These are phyloP conservation scores for Acanthurus tractus DNA, from an alignment of 2,797 vertebrate species.

Conservation along the genomic window DNA sequence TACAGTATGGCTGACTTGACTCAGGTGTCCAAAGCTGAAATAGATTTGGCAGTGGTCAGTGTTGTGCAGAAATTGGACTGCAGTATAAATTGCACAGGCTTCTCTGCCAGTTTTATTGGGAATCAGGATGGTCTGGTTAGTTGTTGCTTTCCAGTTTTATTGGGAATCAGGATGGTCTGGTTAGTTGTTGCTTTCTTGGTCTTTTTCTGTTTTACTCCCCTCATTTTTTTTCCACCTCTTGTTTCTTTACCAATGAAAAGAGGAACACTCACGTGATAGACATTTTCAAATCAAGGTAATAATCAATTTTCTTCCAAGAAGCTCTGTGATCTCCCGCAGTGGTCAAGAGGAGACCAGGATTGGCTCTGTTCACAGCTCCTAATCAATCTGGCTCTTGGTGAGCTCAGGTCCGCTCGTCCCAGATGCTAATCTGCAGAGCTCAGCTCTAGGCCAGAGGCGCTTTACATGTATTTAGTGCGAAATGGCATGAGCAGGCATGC, in stretches of 20 bases:
- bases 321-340: slow-evolving; percentile 72
- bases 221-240: slow-evolving; percentile 64
- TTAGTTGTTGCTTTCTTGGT: no score
- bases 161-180: slow-evolving; percentile 21
- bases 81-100: slow-evolving; percentile 42
- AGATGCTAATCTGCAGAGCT: slow-evolving; percentile 78
- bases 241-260: slow-evolving; percentile 58
- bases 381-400: slow-evolving; percentile 79
- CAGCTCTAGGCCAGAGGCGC: slow-evolving; percentile 74
- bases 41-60: slow-evolving; percentile 45
- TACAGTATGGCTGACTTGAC: slow-evolving; percentile 58
- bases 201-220: slow-evolving; percentile 25
- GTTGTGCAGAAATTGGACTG: slow-evolving; percentile 44
- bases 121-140: slow-evolving; percentile 13
- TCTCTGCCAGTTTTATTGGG: slow-evolving; percentile 42
- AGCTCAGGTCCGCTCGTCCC: slow-evolving; percentile 79
- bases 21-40: slow-evolving; percentile 62
- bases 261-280: slow-evolving; percentile 71
- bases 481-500: slow-evolving; percentile 73
- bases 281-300: slow-evolving; percentile 79
- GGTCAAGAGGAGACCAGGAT: slow-evolving; percentile 67
- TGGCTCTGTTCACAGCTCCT: slow-evolving; percentile 69
- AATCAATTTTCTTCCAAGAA: slow-evolving; percentile 82
- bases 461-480: slow-evolving; percentile 75
- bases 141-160: slow-evolving; percentile 29